A percentile compares a stretch with the other conserved stretches of the same genome.
Evolutionary conservation across 2,888 invertebrate species (phyloP).

Genomic region (Rhingia campestris): DNA sequence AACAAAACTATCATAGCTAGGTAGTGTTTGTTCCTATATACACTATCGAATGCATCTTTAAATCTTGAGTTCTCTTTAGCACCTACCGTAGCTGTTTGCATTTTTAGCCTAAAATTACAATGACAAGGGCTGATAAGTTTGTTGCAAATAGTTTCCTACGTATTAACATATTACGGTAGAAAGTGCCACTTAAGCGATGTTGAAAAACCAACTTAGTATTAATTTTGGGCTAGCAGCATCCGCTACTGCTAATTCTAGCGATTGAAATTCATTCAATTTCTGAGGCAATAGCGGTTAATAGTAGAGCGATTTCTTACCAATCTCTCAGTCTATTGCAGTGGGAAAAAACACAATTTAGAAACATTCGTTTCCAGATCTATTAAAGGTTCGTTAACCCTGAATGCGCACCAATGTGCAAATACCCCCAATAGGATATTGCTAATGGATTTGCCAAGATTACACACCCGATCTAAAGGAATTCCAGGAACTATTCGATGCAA

Average conservation of each 20-base stretch:
- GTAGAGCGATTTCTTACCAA: conserved; percentile 61
- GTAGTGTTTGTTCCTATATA: no score
- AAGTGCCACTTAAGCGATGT: no score
- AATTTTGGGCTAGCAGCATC: no score
- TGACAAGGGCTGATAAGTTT: no score
- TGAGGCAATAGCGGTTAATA: conserved; percentile 67
- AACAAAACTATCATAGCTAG: no score
- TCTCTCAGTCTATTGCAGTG: conserved; percentile 60
- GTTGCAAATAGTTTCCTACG: no score
- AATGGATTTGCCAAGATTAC: conserved; percentile 49
- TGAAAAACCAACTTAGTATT: no score
- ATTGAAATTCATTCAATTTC: conserved; percentile 68
- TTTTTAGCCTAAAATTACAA: no score
- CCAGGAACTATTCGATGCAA: conserved; percentile 37
- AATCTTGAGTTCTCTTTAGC: no score
- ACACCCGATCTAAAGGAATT: conserved; percentile 15
- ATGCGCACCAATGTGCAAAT: conserved; percentile 43
- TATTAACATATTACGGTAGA: no score
- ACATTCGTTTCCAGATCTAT: conserved; percentile 18
- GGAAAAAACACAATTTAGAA: conserved; percentile 11
- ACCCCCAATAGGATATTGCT: conserved; percentile 38
- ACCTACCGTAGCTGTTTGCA: no score
- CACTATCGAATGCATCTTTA: no score
- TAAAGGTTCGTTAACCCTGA: conserved; percentile 54
- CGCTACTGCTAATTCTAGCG: conserved; percentile 59